These are phyloP conservation scores for Hemithea aestivaria DNA, from an alignment of 2,888 invertebrate genomes.

Conservation along the genomic window DNA sequence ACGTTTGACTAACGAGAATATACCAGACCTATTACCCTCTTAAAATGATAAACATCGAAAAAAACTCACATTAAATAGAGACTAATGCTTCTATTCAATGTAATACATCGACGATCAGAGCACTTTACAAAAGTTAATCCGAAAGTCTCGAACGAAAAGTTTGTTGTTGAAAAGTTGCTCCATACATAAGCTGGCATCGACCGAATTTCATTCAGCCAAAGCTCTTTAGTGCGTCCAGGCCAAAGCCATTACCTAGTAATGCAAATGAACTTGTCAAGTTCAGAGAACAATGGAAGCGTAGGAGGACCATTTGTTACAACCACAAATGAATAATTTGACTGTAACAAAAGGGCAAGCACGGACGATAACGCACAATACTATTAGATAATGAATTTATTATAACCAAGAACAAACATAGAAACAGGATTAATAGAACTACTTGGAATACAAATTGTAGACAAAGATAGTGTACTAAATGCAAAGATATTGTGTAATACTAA, in stretches of 20 bases:
- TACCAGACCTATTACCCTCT: no score
- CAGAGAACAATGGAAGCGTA: constrained; percentile 26
- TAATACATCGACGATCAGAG: no score
- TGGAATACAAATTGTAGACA: constrained; percentile 16
- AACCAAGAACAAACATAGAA: constrained; percentile 13
- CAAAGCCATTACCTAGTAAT: constrained; percentile 15
- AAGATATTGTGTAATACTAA: constrained; percentile 7
- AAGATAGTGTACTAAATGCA: constrained; percentile 9
- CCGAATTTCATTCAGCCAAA: no score
- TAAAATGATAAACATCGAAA: no score
- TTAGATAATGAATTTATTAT: constrained; percentile 20
- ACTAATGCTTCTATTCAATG: no score
- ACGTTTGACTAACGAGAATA: no score
- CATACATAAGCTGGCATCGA: no score
- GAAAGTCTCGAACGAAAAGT: no score
- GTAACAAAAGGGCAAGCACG: constrained; percentile 16
- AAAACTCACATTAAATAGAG: no score
- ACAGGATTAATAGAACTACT: constrained; percentile 9
- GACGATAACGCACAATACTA: constrained; percentile 18
- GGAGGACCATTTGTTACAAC: constrained; percentile 22
- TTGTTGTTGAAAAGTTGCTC: no score
- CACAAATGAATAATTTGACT: constrained; percentile 19
- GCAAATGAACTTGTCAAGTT: constrained; percentile 26
- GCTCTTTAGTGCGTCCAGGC: no score
- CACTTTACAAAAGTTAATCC: no score